Percentiles rank a stretch among this genome's conserved stretches.
These are phyloP conservation scores for Dolichotis patagonum DNA, from an alignment of 2,113 vertebrate genomes.

Conservation along the genomic window DNA sequence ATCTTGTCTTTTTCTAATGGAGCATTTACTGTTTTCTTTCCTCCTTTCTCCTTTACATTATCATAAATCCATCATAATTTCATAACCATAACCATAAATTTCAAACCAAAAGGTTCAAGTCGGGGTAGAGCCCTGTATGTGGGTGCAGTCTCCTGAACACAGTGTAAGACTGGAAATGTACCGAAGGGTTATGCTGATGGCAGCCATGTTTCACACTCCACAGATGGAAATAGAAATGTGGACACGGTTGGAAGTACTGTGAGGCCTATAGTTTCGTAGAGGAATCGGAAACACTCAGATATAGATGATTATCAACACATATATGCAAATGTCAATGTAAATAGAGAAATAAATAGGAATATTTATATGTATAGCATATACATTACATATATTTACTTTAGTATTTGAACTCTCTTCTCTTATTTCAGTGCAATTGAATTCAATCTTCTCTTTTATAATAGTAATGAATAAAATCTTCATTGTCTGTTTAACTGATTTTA, in stretches of 20 bases:
- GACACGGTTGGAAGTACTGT: neutral
- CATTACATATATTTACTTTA: neutral
- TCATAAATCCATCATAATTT: neutral
- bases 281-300: neutral
- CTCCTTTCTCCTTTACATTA: neutral
- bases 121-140: accelerated
- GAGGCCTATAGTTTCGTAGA: slow-evolving; percentile 23
- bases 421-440: neutral
- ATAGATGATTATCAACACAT: neutral
- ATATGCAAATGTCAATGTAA: neutral
- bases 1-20: neutral
- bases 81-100: too few species aligned
- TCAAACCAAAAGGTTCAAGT: neutral
- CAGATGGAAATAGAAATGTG: neutral
- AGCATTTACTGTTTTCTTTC: neutral
- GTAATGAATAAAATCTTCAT: neutral
- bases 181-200: neutral
- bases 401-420: neutral
- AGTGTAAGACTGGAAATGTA: accelerated
- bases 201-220: neutral
- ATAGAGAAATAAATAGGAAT: neutral
- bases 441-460: neutral
- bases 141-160: accelerated
- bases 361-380: neutral
- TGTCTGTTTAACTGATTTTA: neutral